Conservation (phyloP, 2,113 vertebrate genomes). For the Pheucticus melanocephalus region DNA sequence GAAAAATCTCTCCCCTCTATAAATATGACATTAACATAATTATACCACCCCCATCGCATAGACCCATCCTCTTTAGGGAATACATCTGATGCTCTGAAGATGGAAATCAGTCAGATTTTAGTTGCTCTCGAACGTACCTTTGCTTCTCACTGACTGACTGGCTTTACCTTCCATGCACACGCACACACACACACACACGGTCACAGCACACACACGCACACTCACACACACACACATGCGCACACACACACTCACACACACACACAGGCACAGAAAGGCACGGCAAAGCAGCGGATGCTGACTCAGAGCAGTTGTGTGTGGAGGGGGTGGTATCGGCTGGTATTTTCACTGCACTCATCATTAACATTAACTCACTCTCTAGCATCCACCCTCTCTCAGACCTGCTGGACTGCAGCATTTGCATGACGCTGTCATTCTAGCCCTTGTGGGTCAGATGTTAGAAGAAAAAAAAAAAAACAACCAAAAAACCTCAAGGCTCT, state of each 20-base stretch:
- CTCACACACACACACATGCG: not conserved
- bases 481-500: slow-evolving; percentile 46
- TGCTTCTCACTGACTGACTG: slow-evolving; percentile 84
- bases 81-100: slow-evolving; percentile 84
- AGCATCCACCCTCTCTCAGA: slow-evolving; percentile 80
- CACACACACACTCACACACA: not conserved
- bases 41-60: slow-evolving; percentile 81
- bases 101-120: slow-evolving; percentile 86
- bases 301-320: slow-evolving; percentile 83
- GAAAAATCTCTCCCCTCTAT: slow-evolving; percentile 82
- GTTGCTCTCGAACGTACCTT: slow-evolving; percentile 85
- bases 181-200: not conserved
- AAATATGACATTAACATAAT: slow-evolving; percentile 88
- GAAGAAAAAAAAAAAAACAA: not conserved
- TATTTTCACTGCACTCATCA: slow-evolving; percentile 82
- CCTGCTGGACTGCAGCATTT: slow-evolving; percentile 81
- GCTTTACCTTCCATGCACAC: slow-evolving; percentile 78
- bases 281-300: slow-evolving; percentile 80
- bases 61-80: slow-evolving; percentile 85
- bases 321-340: slow-evolving; percentile 78
- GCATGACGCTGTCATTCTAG: slow-evolving; percentile 79
- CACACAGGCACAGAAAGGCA: slow-evolving; percentile 57
- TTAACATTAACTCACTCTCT: slow-evolving; percentile 80
- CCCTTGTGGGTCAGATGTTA: slow-evolving; percentile 78
- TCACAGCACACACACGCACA: not conserved